These are phyloP conservation scores for Ormyrus pomaceus DNA, from an alignment of 2,888 invertebrate species.

Conservation along the genomic window DNA sequence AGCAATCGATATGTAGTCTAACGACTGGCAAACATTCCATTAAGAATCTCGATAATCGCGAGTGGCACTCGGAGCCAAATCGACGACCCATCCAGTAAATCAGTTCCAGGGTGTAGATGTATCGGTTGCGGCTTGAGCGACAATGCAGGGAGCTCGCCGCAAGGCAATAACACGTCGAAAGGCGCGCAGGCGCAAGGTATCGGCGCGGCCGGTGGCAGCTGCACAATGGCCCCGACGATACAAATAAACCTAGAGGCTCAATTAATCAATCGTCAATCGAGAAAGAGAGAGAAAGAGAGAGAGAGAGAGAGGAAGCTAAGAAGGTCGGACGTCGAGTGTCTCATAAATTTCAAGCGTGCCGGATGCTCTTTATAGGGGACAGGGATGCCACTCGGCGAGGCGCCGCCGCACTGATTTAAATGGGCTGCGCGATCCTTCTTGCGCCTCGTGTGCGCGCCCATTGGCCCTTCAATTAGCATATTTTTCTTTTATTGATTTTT, in stretches of 20 bases:
- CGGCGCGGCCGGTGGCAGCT: conserved; percentile 54
- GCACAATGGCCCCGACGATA: conserved; percentile 62
- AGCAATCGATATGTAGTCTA: neutral
- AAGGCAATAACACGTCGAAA: conserved; percentile 28
- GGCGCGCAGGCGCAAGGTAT: conserved; percentile 45
- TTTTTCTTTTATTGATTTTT: conserved; percentile 53
- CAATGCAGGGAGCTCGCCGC: conserved; percentile 47
- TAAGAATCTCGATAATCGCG: conserved; percentile 47
- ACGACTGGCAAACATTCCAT: conserved; percentile 54
- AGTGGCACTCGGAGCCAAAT: conserved; percentile 11
- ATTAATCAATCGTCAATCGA: conserved; percentile 65
- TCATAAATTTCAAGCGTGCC: conserved; percentile 57
- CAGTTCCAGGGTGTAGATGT: conserved; percentile 31
- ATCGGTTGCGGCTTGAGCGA: conserved; percentile 12
- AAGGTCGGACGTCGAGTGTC: conserved; percentile 61
- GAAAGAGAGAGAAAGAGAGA: no score
- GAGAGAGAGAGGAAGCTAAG: conserved; percentile 37
- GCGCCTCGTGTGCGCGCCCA: conserved; percentile 26
- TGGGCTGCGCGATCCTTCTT: conserved; percentile 42
- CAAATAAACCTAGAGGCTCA: conserved; percentile 66
- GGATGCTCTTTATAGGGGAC: conserved; percentile 53
- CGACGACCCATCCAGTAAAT: conserved; percentile 45
- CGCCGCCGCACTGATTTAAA: conserved; percentile 40
- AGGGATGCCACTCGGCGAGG: conserved; percentile 31
- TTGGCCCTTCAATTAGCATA: conserved; percentile 58